A percentile compares a stretch with the other conserved stretches of the same genome.
Evolutionary conservation across 2,888 invertebrate species (phyloP).

Genomic region (Orthosia incerta): DNA sequence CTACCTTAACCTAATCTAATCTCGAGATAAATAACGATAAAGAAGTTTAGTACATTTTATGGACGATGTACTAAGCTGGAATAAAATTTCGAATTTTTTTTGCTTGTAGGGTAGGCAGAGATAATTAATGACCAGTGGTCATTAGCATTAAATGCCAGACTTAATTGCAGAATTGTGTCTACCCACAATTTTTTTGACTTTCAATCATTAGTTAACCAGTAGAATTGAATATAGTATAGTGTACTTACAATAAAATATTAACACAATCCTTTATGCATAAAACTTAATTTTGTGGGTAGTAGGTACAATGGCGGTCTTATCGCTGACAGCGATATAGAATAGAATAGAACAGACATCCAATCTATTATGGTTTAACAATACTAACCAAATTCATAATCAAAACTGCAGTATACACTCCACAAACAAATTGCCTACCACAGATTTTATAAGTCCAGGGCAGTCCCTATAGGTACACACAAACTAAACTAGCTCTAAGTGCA

Average conservation of each 20-base stretch:
- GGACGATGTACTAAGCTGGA: neutral
- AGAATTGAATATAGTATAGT: too few relatives aligned
- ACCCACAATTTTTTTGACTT: neutral
- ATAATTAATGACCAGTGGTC: neutral
- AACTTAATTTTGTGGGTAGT: too few relatives aligned
- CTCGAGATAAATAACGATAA: slow-evolving; percentile 29
- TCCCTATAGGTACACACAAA: neutral
- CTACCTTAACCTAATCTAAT: slow-evolving; percentile 20
- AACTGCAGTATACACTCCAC: too few relatives aligned
- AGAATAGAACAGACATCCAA: neutral
- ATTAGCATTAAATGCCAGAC: neutral
- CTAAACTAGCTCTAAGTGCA: slow-evolving; percentile 57
- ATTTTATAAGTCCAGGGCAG: neutral
- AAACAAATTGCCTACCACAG: neutral
- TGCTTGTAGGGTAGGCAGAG: neutral
- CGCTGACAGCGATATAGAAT: too few relatives aligned
- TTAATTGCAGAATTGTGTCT: too few relatives aligned
- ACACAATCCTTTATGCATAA: too few relatives aligned
- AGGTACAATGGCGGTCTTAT: too few relatives aligned
- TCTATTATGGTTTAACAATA: neutral
- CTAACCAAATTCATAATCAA: too few relatives aligned
- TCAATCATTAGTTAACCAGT: neutral
- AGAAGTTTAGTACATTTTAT: slow-evolving; percentile 8
- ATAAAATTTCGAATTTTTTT: neutral
- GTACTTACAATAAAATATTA: too few relatives aligned